These are phyloP conservation scores for Pissodes strobi DNA, from an alignment of 1,140 invertebrate genomes.

Conservation along the genomic window DNA sequence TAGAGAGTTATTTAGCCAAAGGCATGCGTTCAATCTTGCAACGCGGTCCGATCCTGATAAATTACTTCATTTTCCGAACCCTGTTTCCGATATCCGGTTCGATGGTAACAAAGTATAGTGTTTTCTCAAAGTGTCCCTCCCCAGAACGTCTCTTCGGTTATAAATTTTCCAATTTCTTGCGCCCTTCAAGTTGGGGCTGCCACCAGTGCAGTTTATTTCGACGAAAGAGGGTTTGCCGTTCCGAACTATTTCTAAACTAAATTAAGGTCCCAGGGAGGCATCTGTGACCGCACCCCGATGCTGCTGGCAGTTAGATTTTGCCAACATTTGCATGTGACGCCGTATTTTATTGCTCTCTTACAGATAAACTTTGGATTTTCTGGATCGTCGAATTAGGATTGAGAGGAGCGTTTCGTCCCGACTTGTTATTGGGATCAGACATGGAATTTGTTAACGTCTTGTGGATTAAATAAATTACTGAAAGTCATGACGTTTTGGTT, in stretches of 20 bases:
- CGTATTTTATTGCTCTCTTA: conserved; percentile 55
- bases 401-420: not conserved
- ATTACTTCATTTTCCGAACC: conserved; percentile 29
- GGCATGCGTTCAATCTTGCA: conserved; percentile 14
- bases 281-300: conserved; percentile 56
- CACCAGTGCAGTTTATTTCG: conserved; percentile 47
- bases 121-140: conserved; percentile 38
- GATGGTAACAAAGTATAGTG: conserved; percentile 33
- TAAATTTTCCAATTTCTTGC: conserved; percentile 56
- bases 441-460: no score
- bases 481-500: no score
- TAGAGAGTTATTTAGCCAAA: conserved; percentile 10
- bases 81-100: conserved; percentile 30
- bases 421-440: no score
- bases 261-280: conserved; percentile 56
- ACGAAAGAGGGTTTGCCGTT: conserved; percentile 40
- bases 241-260: conserved; percentile 56
- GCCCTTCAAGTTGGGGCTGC: conserved; percentile 37
- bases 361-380: conserved; percentile 51
- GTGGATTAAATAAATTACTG: no score
- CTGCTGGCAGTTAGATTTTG: conserved; percentile 41
- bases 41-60: conserved; percentile 30
- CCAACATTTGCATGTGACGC: conserved; percentile 56
- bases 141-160: conserved; percentile 45
- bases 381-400: conserved; percentile 33